Evolutionary conservation across 2,113 vertebrate genomes (phyloP).

Genomic region (Dicerorhinus sumatrensis): DNA sequence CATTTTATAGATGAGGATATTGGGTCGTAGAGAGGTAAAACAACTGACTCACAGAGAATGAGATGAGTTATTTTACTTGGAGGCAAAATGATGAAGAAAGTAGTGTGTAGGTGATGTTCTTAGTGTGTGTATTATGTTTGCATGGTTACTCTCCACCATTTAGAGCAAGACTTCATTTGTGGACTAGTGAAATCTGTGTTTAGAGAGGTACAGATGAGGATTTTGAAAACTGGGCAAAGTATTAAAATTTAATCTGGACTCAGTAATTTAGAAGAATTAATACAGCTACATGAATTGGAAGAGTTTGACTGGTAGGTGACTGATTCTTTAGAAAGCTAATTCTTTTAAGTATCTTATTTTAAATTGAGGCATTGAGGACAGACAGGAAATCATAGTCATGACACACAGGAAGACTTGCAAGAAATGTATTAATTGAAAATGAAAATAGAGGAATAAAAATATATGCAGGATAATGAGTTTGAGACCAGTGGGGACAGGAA

Average conservation of each 20-base stretch:
- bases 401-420: neutral
- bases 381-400: neutral
- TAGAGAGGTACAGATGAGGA: neutral
- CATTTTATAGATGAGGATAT: neutral
- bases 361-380: neutral
- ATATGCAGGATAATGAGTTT: neutral
- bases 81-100: neutral
- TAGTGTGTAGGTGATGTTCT: neutral
- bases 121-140: accelerated
- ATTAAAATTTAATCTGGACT: neutral
- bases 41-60: neutral
- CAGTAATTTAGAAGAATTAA: neutral
- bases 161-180: neutral
- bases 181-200: neutral
- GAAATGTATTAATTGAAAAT: neutral
- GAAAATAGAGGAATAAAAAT: neutral
- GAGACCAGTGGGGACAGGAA: neutral
- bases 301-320: neutral
- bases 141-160: neutral
- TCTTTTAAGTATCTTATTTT: neutral
- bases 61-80: neutral
- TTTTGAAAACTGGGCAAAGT: neutral
- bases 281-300: neutral
- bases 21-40: neutral
- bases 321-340: neutral